These are phyloP conservation scores for Coregonus clupeaformis DNA, from an alignment of 2,113 vertebrate genomes.

Conservation along the genomic window DNA sequence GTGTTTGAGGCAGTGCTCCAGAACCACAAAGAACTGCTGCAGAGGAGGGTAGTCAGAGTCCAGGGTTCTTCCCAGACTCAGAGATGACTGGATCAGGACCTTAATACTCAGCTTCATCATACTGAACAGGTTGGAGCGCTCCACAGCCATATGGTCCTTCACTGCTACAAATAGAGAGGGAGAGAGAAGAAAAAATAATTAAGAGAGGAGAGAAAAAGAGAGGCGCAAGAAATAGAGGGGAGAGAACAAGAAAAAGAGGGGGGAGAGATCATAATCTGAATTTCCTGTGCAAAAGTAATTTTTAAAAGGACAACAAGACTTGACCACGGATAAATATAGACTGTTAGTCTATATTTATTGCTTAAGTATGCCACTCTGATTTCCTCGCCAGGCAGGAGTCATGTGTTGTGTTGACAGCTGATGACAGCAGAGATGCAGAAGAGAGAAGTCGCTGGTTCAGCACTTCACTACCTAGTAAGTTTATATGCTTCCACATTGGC, in stretches of 20 bases:
- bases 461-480: background rate
- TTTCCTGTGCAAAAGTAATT: too few species aligned
- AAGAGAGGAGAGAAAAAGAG: too few species aligned
- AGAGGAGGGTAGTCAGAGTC: slow-evolving; percentile 91
- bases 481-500: too few species aligned
- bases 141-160: slow-evolving; percentile 82
- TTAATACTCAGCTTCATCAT: slow-evolving; percentile 97
- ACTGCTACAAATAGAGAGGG: slow-evolving; percentile 23
- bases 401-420: background rate
- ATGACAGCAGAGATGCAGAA: background rate
- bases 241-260: slow-evolving; percentile 8
- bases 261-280: too few species aligned
- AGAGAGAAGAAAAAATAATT: too few species aligned
- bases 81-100: slow-evolving; percentile 91
- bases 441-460: background rate
- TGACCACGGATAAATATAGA: too few species aligned
- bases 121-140: slow-evolving; percentile 91
- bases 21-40: slow-evolving; percentile 95
- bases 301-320: too few species aligned
- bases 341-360: too few species aligned
- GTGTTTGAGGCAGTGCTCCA: slow-evolving; percentile 97
- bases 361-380: background rate
- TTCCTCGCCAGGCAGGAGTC: background rate
- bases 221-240: too few species aligned
- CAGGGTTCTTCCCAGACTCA: slow-evolving; percentile 90